phyloP scores from a whole-genome alignment of 2,797 vertebrate species.

The Dryobates pubescens region DNA sequence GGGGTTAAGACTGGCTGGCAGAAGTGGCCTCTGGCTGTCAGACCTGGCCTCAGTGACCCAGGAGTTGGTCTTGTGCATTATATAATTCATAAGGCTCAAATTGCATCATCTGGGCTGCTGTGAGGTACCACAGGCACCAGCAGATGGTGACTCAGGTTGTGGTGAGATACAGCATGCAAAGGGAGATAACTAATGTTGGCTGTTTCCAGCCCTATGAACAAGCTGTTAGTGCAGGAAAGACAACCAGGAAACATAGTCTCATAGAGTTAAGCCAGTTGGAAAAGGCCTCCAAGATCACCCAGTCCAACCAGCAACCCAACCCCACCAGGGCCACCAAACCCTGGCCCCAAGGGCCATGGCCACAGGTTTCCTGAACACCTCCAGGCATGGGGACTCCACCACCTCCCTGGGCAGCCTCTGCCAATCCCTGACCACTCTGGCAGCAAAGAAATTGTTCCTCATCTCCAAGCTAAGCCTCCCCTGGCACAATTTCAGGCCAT shows the following conservation, averaged over 20 bases:
- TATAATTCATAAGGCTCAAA: not conserved
- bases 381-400: too few species aligned
- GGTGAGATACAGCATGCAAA: not conserved
- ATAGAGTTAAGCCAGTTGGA: too few species aligned
- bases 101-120: not conserved
- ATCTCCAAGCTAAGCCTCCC: too few species aligned
- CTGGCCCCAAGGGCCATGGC: too few species aligned
- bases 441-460: too few species aligned
- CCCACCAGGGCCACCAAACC: too few species aligned
- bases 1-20: not conserved
- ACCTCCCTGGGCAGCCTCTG: too few species aligned
- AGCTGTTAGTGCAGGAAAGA: not conserved
- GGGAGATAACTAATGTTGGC: not conserved
- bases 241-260: not conserved
- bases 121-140: not conserved
- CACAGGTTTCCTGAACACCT: too few species aligned
- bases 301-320: too few species aligned
- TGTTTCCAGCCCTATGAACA: not conserved
- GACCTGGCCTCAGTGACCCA: not conserved
- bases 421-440: too few species aligned
- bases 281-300: too few species aligned
- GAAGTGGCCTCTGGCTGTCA: not conserved
- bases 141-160: not conserved
- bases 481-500: too few species aligned
- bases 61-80: not conserved